Evolutionary conservation across 2,888 invertebrate genomes (phyloP).

Genomic region (Cheilosia grossa): DNA sequence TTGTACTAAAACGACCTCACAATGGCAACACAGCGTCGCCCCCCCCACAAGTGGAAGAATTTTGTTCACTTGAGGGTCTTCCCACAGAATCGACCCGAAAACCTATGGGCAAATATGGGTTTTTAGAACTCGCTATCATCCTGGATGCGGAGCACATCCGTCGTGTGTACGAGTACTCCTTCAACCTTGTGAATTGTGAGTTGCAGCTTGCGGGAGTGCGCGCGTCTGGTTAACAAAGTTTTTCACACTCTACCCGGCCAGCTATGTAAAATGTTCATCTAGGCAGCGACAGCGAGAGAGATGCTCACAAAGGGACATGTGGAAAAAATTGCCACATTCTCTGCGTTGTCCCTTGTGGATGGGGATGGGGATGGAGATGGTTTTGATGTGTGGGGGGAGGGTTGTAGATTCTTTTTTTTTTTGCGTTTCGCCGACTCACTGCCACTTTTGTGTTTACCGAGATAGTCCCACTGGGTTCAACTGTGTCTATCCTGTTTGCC

Average conservation of each 20-base stretch:
- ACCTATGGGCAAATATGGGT: slow-evolving; percentile 17
- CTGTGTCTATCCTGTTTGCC: slow-evolving; percentile 39
- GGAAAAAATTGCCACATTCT: slow-evolving; percentile 1
- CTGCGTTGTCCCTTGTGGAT: background rate
- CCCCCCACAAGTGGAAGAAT: slow-evolving; percentile 39
- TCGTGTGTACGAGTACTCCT: slow-evolving; percentile 3
- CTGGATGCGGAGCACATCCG: slow-evolving; percentile 16
- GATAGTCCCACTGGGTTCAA: slow-evolving; percentile 45
- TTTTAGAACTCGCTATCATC: slow-evolving; percentile 6
- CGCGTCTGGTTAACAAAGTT: slow-evolving; percentile 52
- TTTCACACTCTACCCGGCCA: slow-evolving; percentile 46
- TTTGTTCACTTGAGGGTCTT: slow-evolving; percentile 65
- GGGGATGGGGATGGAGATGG: background rate
- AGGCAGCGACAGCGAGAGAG: slow-evolving; percentile 16
- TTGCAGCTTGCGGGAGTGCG: slow-evolving; percentile 1
- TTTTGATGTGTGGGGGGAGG: background rate
- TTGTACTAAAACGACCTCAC: slow-evolving; percentile 41
- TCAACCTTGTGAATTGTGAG: slow-evolving; percentile 34
- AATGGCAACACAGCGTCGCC: slow-evolving; percentile 43
- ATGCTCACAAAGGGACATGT: slow-evolving; percentile 19
- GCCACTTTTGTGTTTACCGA: slow-evolving; percentile 54
- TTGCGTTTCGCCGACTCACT: slow-evolving; percentile 28
- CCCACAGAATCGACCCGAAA: background rate
- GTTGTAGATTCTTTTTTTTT: background rate
- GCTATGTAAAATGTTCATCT: slow-evolving; percentile 47